Conservation (phyloP, 2,797 vertebrate genomes). For the Mormyrops attenuatus region DNA sequence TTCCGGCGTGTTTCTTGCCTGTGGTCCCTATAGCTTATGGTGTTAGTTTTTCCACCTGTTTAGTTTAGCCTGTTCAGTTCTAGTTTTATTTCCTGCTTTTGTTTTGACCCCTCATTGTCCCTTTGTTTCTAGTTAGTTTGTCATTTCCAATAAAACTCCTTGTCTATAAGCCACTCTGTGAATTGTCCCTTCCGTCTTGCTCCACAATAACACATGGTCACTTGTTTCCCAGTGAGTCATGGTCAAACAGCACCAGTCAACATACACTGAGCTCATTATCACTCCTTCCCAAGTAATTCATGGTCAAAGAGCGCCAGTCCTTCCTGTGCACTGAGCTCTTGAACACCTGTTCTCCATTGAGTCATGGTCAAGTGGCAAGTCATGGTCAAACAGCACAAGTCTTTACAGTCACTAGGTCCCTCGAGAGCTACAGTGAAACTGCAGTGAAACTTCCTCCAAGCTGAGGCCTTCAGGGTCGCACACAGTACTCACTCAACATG, state of each 20-base stretch:
- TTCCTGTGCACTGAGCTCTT: background rate
- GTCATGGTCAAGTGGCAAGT: background rate
- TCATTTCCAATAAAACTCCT: background rate
- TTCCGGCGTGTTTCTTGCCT: background rate
- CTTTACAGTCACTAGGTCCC: background rate
- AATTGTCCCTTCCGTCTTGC: background rate
- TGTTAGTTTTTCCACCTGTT: background rate
- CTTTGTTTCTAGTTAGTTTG: background rate
- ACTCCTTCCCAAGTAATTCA: background rate
- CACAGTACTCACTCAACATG: constrained; percentile 72
- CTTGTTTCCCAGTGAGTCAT: background rate
- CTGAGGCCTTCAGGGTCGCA: background rate
- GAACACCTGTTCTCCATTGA: background rate
- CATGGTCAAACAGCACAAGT: background rate
- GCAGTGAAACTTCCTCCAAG: background rate
- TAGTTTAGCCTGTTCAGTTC: background rate
- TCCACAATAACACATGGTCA: background rate
- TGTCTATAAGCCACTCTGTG: background rate
- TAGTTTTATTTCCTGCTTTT: background rate
- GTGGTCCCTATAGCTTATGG: background rate
- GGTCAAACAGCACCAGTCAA: background rate
- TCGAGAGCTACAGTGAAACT: background rate
- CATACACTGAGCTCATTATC: background rate
- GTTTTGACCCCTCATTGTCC: background rate
- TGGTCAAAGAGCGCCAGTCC: background rate